phyloP scores from a whole-genome alignment of 2,797 vertebrate genomes.

The Alauda arvensis region DNA sequence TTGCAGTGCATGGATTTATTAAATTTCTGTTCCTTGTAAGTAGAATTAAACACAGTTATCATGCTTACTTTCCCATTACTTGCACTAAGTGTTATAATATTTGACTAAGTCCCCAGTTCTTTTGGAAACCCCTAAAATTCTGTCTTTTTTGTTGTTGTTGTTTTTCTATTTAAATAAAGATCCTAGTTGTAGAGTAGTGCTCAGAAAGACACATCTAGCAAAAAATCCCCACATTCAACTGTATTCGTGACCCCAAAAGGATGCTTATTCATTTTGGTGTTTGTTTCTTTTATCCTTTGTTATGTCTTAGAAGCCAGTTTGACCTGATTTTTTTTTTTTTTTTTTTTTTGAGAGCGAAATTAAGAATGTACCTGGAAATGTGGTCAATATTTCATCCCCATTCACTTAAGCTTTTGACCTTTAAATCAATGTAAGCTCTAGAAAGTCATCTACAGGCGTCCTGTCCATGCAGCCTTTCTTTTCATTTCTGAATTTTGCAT shows the following conservation, averaged over 20 bases:
- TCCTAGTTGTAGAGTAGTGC: background rate
- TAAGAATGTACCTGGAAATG: background rate
- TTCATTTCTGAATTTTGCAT: slow-evolving; percentile 11
- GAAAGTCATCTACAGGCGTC: background rate
- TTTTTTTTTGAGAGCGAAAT: background rate
- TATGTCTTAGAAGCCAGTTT: background rate
- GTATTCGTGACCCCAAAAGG: background rate
- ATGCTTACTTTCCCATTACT: background rate
- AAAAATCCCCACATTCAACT: background rate
- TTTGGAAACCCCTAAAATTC: background rate
- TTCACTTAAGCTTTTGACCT: background rate
- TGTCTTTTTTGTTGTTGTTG: background rate
- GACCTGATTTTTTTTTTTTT: background rate
- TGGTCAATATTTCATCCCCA: background rate
- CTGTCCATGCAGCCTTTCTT: background rate
- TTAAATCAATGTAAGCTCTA: background rate
- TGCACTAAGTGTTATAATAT: background rate
- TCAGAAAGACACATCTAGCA: background rate
- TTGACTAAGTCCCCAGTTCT: background rate
- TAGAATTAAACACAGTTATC: background rate
- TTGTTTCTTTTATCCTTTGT: background rate
- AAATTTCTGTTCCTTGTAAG: background rate
- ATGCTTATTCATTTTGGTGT: background rate
- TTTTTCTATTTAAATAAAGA: background rate
- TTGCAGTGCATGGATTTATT: background rate